Conservation (phyloP, 2,113 vertebrate genomes). For the Brienomyrus brachyistius region DNA sequence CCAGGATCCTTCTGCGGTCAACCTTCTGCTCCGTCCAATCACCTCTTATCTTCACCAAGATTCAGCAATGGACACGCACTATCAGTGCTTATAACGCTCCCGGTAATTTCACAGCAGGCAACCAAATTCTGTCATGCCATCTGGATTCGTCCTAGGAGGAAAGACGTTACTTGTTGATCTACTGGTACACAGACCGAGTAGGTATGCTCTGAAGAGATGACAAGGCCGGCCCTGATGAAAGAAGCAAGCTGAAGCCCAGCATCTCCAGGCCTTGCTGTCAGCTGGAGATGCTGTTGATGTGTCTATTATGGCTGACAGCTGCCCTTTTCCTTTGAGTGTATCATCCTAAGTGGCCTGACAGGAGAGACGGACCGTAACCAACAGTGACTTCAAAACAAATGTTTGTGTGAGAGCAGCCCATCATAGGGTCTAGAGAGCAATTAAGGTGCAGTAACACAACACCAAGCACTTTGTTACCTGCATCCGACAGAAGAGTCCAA, state of each 20-base stretch:
- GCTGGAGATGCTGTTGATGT: neutral
- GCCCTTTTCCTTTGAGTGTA: neutral
- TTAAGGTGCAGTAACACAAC: neutral
- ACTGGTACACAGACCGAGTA: constrained; percentile 46
- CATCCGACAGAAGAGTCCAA: neutral
- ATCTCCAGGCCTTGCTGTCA: neutral
- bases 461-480: neutral
- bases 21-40: neutral
- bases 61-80: neutral
- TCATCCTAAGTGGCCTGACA: neutral
- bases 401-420: neutral
- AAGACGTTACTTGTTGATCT: constrained; percentile 32
- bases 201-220: constrained; percentile 52
- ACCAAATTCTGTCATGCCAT: constrained; percentile 43
- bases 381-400: neutral
- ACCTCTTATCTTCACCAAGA: neutral
- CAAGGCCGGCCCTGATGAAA: constrained; percentile 51
- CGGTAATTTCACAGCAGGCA: constrained; percentile 18
- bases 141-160: constrained; percentile 44
- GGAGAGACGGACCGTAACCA: neutral
- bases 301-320: constrained; percentile 41
- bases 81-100: neutral
- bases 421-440: neutral
- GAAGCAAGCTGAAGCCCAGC: constrained; percentile 23
- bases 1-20: neutral